Evolutionary conservation across 2,888 invertebrate genomes (phyloP), one percentile per base, ranked within the genome.

Genomic region (Thecophora atra): DNA sequence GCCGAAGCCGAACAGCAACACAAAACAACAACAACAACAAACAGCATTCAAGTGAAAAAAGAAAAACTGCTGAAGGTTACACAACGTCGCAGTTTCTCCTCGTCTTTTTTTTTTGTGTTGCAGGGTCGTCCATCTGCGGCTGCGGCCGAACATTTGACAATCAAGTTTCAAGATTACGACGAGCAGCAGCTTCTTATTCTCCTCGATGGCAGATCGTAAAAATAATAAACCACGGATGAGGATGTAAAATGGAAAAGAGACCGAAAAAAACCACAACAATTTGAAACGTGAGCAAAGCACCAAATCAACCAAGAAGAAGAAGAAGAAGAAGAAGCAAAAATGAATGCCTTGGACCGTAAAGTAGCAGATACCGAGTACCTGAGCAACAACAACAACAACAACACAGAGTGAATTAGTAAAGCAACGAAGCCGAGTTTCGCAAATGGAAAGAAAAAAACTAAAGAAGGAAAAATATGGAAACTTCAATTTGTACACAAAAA

Each of bases 151-250:
- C 44, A 30, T 37, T 63, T 63, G 63, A 63, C 63, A 63, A 63
- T 63, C 42, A 24, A 64, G 47, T 64, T 44, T 44, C 64, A 64
- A 64, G 64, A 64, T 64, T 64, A 47, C 47, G 47, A 67, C 15
- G 5, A 64, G 44, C 64, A 47, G 44, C 58, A 28, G 24, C 21
- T 11, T 21, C 52, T 17, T 52, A 1, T 19, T 19, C 52, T 52
- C 17, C 11, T 8, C 52, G 19, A 19, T 6, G 17, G 6, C 54
- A 2, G 7, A 37, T 11, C 37, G 11, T 8, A 37, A 37, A 1
- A 37, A 37, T 1, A 11, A 2, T 0, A 0, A 37, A 2, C 7
- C 1, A 1, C 7, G 37, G 2, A 37, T 8, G 2, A 37, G 11
- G 37, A 37, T 8, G 37, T 8, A 37, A 54, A n/a, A 11, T 11